phyloP scores from a whole-genome alignment of 2,797 vertebrate species.

The Chelon labrosus region DNA sequence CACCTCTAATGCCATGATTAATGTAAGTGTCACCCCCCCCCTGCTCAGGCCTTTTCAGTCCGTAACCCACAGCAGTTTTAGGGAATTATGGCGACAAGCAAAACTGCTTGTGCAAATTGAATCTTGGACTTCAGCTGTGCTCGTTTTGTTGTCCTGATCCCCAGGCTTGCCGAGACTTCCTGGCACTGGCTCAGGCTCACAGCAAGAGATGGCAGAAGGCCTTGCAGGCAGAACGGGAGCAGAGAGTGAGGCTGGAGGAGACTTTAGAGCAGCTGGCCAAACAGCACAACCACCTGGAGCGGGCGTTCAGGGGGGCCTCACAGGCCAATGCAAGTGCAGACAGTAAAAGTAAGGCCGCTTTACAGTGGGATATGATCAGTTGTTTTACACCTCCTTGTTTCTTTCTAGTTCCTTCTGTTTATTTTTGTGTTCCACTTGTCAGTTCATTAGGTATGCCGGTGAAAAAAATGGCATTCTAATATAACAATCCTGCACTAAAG shows the following conservation, averaged over 20 bases:
- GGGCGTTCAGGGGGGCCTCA: constrained; percentile 92
- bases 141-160: background rate
- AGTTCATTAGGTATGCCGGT: no score
- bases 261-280: constrained; percentile 96
- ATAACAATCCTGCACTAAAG: no score
- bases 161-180: constrained; percentile 95
- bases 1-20: constrained; percentile 99
- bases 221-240: constrained; percentile 93
- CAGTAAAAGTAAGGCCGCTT: constrained; percentile 84
- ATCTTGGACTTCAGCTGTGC: background rate
- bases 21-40: constrained; percentile 84
- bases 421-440: no score
- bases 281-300: constrained; percentile 97
- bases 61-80: background rate
- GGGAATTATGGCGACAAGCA: no score
- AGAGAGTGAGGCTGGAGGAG: constrained; percentile 95
- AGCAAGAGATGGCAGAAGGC: constrained; percentile 98
- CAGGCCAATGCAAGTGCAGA: constrained; percentile 80
- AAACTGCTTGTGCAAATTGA: no score
- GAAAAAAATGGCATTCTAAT: no score
- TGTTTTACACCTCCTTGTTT: no score
- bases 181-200: constrained; percentile 92
- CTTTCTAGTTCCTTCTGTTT: no score
- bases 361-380: no score
- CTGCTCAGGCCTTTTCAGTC: background rate